These are phyloP conservation scores for Ypsolopha scabrella DNA, from an alignment of 2,888 invertebrate species.

Conservation along the genomic window DNA sequence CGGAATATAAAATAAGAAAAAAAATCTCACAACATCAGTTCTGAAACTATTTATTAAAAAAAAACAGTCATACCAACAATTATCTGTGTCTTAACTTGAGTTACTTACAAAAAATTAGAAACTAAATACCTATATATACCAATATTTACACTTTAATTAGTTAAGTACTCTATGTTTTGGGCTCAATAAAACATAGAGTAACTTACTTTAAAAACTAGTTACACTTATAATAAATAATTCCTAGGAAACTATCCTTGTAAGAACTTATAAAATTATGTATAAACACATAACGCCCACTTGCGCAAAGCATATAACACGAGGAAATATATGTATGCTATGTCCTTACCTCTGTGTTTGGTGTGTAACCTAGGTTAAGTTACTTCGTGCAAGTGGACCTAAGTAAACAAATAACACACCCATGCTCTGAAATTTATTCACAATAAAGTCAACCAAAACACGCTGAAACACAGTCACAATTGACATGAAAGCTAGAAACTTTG, in stretches of 20 bases:
- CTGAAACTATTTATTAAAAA: neutral
- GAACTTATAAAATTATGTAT: too few species aligned
- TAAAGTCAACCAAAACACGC: neutral
- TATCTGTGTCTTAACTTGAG: neutral
- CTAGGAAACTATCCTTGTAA: too few species aligned
- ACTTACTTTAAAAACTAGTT: slow-evolving; percentile 13
- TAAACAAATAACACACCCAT: too few species aligned
- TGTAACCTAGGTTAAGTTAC: too few species aligned
- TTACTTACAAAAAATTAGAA: neutral
- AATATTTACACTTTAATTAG: slow-evolving; percentile 16
- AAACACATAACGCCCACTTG: too few species aligned
- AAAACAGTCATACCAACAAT: neutral
- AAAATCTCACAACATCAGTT: neutral
- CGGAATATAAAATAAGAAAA: neutral
- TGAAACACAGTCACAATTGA: slow-evolving; percentile 21
- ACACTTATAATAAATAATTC: neutral
- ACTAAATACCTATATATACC: neutral
- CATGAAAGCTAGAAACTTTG: slow-evolving; percentile 40
- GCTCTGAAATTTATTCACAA: too few species aligned
- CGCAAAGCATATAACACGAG: too few species aligned
- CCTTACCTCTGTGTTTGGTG: too few species aligned
- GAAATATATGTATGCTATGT: too few species aligned
- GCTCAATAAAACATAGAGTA: slow-evolving; percentile 60
- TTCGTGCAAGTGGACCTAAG: too few species aligned
- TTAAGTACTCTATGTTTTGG: slow-evolving; percentile 53